phyloP scores from a whole-genome alignment of 35 echinoderm and acorn worm genomes.

The Patiria miniata region DNA sequence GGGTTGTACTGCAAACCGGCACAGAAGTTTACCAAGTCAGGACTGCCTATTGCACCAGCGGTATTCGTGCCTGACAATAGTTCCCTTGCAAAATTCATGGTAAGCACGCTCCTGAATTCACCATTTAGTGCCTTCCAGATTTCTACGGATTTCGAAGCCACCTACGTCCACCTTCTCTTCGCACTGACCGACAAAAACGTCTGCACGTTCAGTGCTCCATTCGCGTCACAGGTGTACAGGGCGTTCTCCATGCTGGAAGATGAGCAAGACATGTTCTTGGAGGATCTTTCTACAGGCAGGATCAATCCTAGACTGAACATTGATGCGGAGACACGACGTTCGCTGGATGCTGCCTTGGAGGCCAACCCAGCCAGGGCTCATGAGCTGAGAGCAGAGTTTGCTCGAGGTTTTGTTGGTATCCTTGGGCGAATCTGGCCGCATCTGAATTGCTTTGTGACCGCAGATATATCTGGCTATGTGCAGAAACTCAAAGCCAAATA shows the following conservation, averaged over 20 bases:
- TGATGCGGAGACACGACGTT: background rate
- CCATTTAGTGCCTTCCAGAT: constrained; percentile 37
- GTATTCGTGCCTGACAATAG: background rate
- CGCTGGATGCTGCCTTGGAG: background rate
- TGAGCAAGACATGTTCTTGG: constrained; percentile 48
- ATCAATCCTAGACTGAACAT: constrained; percentile 49
- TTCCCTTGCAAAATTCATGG: background rate
- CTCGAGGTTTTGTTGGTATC: constrained; percentile 71
- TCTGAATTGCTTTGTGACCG: constrained; percentile 8
- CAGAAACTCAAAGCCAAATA: constrained; percentile 49
- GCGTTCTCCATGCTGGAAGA: constrained; percentile 39
- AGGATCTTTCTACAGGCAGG: constrained; percentile 60
- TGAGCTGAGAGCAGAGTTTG: constrained; percentile 66
- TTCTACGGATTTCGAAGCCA: constrained; percentile 45
- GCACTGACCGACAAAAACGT: constrained; percentile 57
- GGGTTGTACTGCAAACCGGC: background rate
- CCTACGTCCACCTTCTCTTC: constrained; percentile 76
- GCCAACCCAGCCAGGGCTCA: constrained; percentile 46
- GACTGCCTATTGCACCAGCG: background rate
- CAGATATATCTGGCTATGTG: constrained; percentile 30
- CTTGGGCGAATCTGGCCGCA: constrained; percentile 66
- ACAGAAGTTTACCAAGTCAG: background rate
- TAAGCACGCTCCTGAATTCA: background rate
- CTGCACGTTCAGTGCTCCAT: constrained; percentile 11
- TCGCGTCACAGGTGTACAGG: constrained; percentile 39